phyloP scores from a whole-genome alignment of 2,113 vertebrate genomes.

The Percina caprodes region DNA sequence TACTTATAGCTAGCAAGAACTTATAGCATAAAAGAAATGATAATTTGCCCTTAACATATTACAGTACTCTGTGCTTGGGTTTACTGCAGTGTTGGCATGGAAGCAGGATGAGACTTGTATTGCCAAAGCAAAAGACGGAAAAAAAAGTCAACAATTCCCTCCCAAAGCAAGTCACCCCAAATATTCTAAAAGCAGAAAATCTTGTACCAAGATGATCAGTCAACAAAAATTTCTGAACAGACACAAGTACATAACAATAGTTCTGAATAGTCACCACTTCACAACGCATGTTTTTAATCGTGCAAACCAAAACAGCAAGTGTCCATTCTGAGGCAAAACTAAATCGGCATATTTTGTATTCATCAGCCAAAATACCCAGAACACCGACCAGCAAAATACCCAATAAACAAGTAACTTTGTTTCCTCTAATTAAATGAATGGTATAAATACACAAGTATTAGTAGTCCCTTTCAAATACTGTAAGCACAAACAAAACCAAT shows the following conservation, averaged over 20 bases:
- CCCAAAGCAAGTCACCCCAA: constrained; percentile 10
- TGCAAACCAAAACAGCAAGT: constrained; percentile 70
- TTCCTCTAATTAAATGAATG: constrained; percentile 52
- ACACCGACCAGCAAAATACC: constrained; percentile 65
- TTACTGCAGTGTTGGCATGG: constrained; percentile 57
- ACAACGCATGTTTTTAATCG: constrained; percentile 57
- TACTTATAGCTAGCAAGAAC: background rate
- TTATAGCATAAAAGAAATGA: constrained; percentile 33
- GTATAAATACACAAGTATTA: constrained; percentile 65
- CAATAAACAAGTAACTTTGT: constrained; percentile 47
- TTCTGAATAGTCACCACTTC: constrained; percentile 63
- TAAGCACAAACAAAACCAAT: constrained; percentile 58
- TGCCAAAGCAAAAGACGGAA: constrained; percentile 19
- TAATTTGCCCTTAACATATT: background rate
- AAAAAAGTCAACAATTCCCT: constrained; percentile 51
- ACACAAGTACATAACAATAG: constrained; percentile 65
- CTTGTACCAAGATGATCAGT: constrained; percentile 45
- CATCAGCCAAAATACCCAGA: constrained; percentile 55
- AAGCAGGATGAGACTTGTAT: constrained; percentile 44
- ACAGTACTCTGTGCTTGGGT: constrained; percentile 67
- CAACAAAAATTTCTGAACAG: constrained; percentile 52
- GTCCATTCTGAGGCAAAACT: constrained; percentile 50
- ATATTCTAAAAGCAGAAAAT: constrained; percentile 36
- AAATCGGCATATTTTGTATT: constrained; percentile 44
- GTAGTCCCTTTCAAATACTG: constrained; percentile 76